Conservation (phyloP, 2,888 invertebrate species). For the Automeris io region DNA sequence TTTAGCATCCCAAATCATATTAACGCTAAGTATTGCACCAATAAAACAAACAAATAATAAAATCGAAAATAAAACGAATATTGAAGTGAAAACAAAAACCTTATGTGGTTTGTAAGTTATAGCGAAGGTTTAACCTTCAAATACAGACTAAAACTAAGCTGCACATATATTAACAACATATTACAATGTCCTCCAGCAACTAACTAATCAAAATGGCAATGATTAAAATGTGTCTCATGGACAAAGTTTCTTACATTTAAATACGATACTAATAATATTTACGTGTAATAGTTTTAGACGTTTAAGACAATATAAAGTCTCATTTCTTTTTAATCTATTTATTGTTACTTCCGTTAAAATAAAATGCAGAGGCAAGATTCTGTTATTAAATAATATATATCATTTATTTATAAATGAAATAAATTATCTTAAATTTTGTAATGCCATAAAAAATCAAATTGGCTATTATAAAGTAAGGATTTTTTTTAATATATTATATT, state of each 20-base stretch:
- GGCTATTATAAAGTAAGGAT: no score
- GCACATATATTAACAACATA: constrained; percentile 27
- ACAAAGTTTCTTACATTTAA: constrained; percentile 14
- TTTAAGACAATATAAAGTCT: no score
- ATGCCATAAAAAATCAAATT: no score
- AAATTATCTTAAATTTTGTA: no score
- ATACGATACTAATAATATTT: constrained; percentile 12
- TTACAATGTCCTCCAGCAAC: constrained; percentile 34
- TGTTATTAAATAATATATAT: constrained; percentile 10
- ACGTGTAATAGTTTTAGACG: no score
- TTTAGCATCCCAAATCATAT: constrained; percentile 14
- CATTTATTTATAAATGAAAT: no score
- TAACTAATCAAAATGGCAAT: constrained; percentile 61
- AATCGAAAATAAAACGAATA: constrained; percentile 8
- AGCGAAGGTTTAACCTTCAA: constrained; percentile 49
- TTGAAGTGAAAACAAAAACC: no score
- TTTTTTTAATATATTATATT: no score
- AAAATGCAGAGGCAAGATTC: constrained; percentile 28
- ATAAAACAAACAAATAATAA: constrained; percentile 18
- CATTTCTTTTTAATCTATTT: no score
- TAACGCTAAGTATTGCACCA: constrained; percentile 54
- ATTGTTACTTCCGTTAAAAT: no score
- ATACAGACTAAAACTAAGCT: constrained; percentile 29
- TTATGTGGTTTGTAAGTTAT: no score
- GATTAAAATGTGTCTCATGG: constrained; percentile 29